These are phyloP conservation scores for Papilio helenus DNA, from an alignment of 1,140 invertebrate species.

Conservation along the genomic window DNA sequence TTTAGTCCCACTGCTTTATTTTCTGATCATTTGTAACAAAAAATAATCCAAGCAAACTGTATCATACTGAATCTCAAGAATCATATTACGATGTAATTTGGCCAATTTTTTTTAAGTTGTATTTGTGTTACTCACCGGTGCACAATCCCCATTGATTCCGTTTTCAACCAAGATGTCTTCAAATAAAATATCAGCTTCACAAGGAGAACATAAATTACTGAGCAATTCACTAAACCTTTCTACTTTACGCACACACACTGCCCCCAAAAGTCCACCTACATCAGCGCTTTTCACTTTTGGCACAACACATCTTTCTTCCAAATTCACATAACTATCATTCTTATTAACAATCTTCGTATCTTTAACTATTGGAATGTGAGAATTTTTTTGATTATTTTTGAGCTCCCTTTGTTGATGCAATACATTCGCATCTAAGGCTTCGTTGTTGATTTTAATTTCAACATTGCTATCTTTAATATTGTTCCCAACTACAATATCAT, in stretches of 20 bases:
- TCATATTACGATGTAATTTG: not conserved
- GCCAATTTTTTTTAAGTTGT: not conserved
- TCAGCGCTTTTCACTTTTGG: slow-evolving; percentile 72
- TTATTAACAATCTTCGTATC: slow-evolving; percentile 60
- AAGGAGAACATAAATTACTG: slow-evolving; percentile 78
- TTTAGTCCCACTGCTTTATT: no score
- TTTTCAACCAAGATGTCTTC: slow-evolving; percentile 76
- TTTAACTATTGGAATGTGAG: slow-evolving; percentile 62
- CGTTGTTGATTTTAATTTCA: slow-evolving; percentile 51
- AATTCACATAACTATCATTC: slow-evolving; percentile 53
- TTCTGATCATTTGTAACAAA: no score
- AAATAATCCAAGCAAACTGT: no score
- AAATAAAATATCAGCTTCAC: slow-evolving; percentile 76
- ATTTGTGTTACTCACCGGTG: slow-evolving; percentile 56
- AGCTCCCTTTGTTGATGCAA: slow-evolving; percentile 47
- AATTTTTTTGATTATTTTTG: slow-evolving; percentile 66
- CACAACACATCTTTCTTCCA: slow-evolving; percentile 71
- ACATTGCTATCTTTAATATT: slow-evolving; percentile 45
- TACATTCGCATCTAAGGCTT: slow-evolving; percentile 45
- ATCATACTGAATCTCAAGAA: no score
- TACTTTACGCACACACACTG: slow-evolving; percentile 79
- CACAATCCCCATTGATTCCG: slow-evolving; percentile 65
- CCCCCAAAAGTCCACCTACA: slow-evolving; percentile 69
- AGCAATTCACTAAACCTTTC: slow-evolving; percentile 80
- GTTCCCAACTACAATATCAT: slow-evolving; percentile 62